Percentiles rank a stretch among this genome's conserved stretches.
These are phyloP conservation scores for Aulostomus chinensis DNA, from an alignment of 2,797 vertebrate species.

Conservation along the genomic window DNA sequence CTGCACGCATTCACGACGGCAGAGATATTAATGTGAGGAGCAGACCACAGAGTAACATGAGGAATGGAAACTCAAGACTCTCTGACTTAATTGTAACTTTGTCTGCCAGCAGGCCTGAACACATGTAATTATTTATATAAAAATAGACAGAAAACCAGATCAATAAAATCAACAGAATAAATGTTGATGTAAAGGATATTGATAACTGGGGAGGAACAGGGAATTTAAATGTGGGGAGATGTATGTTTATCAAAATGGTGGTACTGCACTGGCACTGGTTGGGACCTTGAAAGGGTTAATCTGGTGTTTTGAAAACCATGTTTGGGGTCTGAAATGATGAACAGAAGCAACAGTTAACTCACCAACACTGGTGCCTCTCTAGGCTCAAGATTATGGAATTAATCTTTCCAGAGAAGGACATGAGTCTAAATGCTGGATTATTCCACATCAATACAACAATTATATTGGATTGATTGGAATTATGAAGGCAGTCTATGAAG, in stretches of 20 bases:
- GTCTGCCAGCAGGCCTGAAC: constrained; percentile 29
- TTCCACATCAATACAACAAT: too few relatives aligned
- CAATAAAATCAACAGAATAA: constrained; percentile 19
- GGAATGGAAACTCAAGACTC: constrained; percentile 35
- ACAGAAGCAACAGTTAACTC: too few relatives aligned
- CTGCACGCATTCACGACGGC: constrained; percentile 13
- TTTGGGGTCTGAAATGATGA: too few relatives aligned
- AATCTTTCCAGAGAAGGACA: too few relatives aligned
- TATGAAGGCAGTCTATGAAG: too few relatives aligned
- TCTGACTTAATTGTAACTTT: constrained; percentile 41
- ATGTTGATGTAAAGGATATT: constrained; percentile 12
- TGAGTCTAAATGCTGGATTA: too few relatives aligned
- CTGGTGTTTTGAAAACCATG: too few relatives aligned
- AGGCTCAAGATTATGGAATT: too few relatives aligned
- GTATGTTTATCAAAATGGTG: neutral
- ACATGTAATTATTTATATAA: constrained; percentile 32
- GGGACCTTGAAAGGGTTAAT: too few relatives aligned
- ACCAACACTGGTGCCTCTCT: too few relatives aligned
- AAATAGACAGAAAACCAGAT: constrained; percentile 7
- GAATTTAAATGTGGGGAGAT: constrained; percentile 2
- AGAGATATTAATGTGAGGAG: constrained; percentile 13
- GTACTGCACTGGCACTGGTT: too few relatives aligned
- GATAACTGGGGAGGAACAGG: constrained; percentile 11
- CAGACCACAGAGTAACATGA: constrained; percentile 21
- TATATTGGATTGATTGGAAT: too few relatives aligned